Evolutionary conservation across 2,113 vertebrate genomes (phyloP), one percentile per base, ranked within the genome.

Genomic region (Ahaetulla prasina): DNA sequence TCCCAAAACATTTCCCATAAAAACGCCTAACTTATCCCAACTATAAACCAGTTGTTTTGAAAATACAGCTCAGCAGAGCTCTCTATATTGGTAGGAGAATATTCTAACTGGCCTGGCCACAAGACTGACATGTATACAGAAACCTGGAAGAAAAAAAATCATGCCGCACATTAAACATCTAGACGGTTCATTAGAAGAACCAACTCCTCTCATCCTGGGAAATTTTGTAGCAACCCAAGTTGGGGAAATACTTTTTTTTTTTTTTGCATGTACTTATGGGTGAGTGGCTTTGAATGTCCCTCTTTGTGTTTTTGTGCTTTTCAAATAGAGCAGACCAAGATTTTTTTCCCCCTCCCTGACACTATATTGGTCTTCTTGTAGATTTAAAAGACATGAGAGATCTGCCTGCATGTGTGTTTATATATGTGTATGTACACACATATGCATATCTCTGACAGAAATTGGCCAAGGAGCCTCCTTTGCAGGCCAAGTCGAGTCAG

Each of bases 231-330:
- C 20, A 7, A 39, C 2, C 8, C 35, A 7, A 39, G 68, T 86
- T 45, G 85, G 85, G 84, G 85, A 11, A 49, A 86, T 30, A 1
- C 45, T 14, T 87, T n/a, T n/a, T n/a, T n/a, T n/a, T n/a, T n/a
- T n/a, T n/a, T 16, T 91, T 97, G 97, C 98, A 97, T 98, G 97
- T 96, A 95, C 96, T 96, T 97, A 94, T 92, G 97, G 94, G 93
- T 96, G 97, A 97, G 96, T 96, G 97, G 90, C 90, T 95, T 94
- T 94, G 94, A 97, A 94, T 95, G 50, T 93, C 94, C 97, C 92
- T 93, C 95, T 94, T 95, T 96, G 87, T 95, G 96, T 96, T 96
- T 96, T 91, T 90, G 54, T 97, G 96, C 96, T 96, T 95, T 60
- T 96, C 96, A 95, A 94, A 94, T 96, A 95, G 96, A 97, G 96